phyloP scores from a whole-genome alignment of 1,140 invertebrate genomes.

The Drosophila mojavensis region DNA sequence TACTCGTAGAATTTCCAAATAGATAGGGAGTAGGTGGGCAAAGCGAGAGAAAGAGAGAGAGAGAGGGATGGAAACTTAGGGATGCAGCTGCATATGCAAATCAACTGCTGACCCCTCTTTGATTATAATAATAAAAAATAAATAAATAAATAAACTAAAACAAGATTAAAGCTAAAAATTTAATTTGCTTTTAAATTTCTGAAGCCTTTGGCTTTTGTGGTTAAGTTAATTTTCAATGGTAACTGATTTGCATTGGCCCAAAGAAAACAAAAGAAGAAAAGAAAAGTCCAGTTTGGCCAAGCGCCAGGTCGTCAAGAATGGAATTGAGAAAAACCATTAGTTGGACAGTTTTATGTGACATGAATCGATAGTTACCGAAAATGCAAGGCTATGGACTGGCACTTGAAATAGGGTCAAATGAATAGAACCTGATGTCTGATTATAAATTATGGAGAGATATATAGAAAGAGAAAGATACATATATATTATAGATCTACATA shows the following conservation, averaged over 20 bases:
- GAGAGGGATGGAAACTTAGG: slow-evolving; percentile 11
- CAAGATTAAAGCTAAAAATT: neutral
- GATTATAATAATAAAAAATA: slow-evolving; percentile 32
- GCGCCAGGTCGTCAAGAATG: slow-evolving; percentile 19
- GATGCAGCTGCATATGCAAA: slow-evolving; percentile 44
- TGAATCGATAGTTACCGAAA: slow-evolving; percentile 26
- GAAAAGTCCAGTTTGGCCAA: slow-evolving; percentile 14
- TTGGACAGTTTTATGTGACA: slow-evolving; percentile 39
- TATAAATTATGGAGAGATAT: neutral
- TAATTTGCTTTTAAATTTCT: slow-evolving; percentile 50
- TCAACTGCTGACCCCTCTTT: slow-evolving; percentile 26
- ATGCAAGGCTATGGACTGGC: slow-evolving; percentile 16
- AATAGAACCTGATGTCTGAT: neutral
- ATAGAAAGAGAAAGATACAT: neutral
- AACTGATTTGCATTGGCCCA: slow-evolving; percentile 15
- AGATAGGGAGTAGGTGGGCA: neutral
- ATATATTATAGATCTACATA: too few species aligned
- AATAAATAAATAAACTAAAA: slow-evolving; percentile 15
- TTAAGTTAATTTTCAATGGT: slow-evolving; percentile 31
- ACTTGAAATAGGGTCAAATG: slow-evolving; percentile 20
- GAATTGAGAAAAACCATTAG: neutral
- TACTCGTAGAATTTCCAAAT: slow-evolving; percentile 15
- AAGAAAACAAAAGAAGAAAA: neutral
- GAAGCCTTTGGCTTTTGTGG: slow-evolving; percentile 20
- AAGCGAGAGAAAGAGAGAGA: neutral